phyloP scores from a whole-genome alignment of 2,113 vertebrate species.

The Pseudorhombus dupliciocellatus region DNA sequence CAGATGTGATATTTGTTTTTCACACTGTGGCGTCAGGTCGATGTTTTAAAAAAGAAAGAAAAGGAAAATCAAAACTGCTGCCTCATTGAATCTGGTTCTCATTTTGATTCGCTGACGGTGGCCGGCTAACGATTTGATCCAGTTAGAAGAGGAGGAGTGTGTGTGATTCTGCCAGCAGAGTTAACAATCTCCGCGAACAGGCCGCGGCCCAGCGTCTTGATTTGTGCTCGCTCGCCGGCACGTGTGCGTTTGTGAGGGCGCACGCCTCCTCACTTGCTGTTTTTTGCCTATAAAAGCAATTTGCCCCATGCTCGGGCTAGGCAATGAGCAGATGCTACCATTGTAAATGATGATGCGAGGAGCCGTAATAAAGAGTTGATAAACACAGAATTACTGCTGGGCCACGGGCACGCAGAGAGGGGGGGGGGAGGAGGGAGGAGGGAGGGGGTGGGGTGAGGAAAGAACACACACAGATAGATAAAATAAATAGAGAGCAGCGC shows the following conservation, averaged over 20 bases:
- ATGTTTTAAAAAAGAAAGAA: conserved; percentile 35
- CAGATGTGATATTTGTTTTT: conserved; percentile 81
- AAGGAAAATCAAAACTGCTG: conserved; percentile 62
- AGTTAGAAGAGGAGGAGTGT: conserved; percentile 75
- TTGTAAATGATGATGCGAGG: conserved; percentile 85
- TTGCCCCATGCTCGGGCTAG: conserved; percentile 83
- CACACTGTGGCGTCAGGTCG: conserved; percentile 75
- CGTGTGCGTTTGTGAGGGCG: conserved; percentile 33
- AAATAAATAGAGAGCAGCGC: background rate
- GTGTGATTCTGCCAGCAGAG: conserved; percentile 64
- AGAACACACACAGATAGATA: background rate
- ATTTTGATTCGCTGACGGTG: conserved; percentile 64
- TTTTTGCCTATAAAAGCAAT: conserved; percentile 85
- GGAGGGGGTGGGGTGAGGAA: conserved; percentile 4
- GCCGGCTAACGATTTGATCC: conserved; percentile 83
- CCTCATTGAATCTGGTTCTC: conserved; percentile 59
- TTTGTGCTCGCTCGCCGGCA: conserved; percentile 68
- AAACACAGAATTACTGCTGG: conserved; percentile 86
- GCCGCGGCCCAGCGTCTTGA: conserved; percentile 73
- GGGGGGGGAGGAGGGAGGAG: background rate
- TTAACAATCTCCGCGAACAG: conserved; percentile 78
- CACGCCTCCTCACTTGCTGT: conserved; percentile 74
- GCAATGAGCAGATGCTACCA: conserved; percentile 86
- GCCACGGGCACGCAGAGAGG: conserved; percentile 66
- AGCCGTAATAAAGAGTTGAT: conserved; percentile 86